Base-by-base conservation (phyloP, 2,113 vertebrate genomes). In the Dolichotis patagonum region DNA sequence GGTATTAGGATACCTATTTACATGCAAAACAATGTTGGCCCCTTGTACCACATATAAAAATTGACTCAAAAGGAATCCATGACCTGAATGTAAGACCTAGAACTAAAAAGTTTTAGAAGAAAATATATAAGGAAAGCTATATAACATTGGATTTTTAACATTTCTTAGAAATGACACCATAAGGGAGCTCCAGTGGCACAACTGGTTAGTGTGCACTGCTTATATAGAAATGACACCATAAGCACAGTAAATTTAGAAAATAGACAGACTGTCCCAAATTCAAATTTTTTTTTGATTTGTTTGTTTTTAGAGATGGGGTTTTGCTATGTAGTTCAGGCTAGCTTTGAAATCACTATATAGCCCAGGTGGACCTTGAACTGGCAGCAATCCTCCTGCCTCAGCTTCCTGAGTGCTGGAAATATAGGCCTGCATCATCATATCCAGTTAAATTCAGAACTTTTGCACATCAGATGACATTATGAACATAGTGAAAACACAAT, bases 91-190 rank as follows among this genome's bases (percentile, higher is more conserved):
- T 81, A 54, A 92, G 43, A 84, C n/a, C 67, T 86, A 58, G 46
- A 89, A 58, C 62, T 63, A 28, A 86, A 94, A 93, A 85, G 11
- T 96, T 20, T 26, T 54, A 80, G 73, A n/a, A 93, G 80, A 84
- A 93, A 87, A 93, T 16, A 90, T 30, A 65, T 8, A 46, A 32
- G 30, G 54, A 83, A 94, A 96, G 85, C 2, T 63, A 92, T 24
- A 19, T 49, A 22, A 84, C 26, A 32, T 0, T 88, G 52, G 30
- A 63, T 56, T 78, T 75, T 75, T 41, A 75, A 26, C 38, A 75
- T 28, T 43, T 43, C 41, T 75, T 75, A 43, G 71, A 75, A 43
- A 69, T 69, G 65, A 69, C 7, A n/a, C 65, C 35, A n/a, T 17
- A n/a, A 69, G 65, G 30, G 30, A 32, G 63, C 63, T 65, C 63